These are phyloP conservation scores for Acleris emargana DNA, from an alignment of 2,888 invertebrate genomes.

Conservation along the genomic window DNA sequence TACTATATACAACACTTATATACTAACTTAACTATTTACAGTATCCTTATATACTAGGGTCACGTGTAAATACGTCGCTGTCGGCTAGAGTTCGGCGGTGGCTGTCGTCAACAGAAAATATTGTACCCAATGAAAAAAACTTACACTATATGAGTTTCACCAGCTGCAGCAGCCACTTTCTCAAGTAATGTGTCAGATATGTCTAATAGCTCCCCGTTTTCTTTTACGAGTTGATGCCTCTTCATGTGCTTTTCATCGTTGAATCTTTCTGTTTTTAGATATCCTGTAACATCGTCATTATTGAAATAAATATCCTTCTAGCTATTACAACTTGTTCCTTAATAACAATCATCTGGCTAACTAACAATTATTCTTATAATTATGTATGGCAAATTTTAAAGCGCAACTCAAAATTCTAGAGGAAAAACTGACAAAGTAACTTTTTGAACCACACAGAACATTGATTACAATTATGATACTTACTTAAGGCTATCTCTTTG, in stretches of 20 bases:
- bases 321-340: too few relatives aligned
- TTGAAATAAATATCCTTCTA: background rate
- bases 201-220: constrained; percentile 49
- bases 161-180: constrained; percentile 38
- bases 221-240: constrained; percentile 48
- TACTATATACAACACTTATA: too few relatives aligned
- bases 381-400: too few relatives aligned
- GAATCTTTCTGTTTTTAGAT: constrained; percentile 55
- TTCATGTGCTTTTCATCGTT: constrained; percentile 57
- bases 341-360: too few relatives aligned
- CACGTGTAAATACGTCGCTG: too few relatives aligned
- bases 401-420: too few relatives aligned
- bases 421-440: too few relatives aligned
- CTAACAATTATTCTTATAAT: too few relatives aligned
- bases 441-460: background rate
- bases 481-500: constrained; percentile 74
- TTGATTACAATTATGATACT: constrained; percentile 39
- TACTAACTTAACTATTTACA: too few relatives aligned
- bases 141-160: constrained; percentile 29
- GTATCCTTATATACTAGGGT: too few relatives aligned
- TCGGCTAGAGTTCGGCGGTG: too few relatives aligned
- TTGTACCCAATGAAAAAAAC: background rate
- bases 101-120: too few relatives aligned
- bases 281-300: constrained; percentile 49
- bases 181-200: constrained; percentile 46